These are phyloP conservation scores for Ophion obscuratus DNA, from an alignment of 2,888 invertebrate genomes.

Conservation along the genomic window DNA sequence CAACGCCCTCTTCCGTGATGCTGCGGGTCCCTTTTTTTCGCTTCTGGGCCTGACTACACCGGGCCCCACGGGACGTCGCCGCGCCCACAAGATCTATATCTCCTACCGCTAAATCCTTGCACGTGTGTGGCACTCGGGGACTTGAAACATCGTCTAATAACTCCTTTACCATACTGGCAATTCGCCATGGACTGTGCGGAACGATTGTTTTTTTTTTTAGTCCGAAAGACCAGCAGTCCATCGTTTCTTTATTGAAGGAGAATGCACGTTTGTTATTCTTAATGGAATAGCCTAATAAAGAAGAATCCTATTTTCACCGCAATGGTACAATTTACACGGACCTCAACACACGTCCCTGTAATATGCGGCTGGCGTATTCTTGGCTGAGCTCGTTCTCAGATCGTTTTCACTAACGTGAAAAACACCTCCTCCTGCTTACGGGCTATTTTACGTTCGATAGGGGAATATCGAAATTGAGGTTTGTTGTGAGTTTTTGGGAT, in stretches of 20 bases:
- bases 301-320: slow-evolving; percentile 19
- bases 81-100: slow-evolving; percentile 54
- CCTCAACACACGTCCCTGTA: background rate
- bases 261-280: slow-evolving; percentile 11
- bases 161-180: slow-evolving; percentile 61
- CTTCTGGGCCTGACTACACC: slow-evolving; percentile 33
- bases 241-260: slow-evolving; percentile 20
- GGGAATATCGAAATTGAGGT: background rate
- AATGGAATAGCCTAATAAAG: slow-evolving; percentile 15
- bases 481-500: background rate
- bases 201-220: slow-evolving; percentile 4
- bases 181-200: slow-evolving; percentile 50
- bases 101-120: slow-evolving; percentile 52
- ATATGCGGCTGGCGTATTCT: background rate
- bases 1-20: slow-evolving; percentile 64
- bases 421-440: background rate
- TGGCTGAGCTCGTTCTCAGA: background rate
- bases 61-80: slow-evolving; percentile 57
- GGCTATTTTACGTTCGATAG: background rate
- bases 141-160: slow-evolving; percentile 66
- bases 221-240: slow-evolving; percentile 16
- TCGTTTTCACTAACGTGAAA: background rate
- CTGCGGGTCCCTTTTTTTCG: slow-evolving; percentile 38
- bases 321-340: slow-evolving; percentile 3
- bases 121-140: slow-evolving; percentile 44